Conservation (phyloP, 2,113 vertebrate genomes). For the Odobenus rosmarus region DNA sequence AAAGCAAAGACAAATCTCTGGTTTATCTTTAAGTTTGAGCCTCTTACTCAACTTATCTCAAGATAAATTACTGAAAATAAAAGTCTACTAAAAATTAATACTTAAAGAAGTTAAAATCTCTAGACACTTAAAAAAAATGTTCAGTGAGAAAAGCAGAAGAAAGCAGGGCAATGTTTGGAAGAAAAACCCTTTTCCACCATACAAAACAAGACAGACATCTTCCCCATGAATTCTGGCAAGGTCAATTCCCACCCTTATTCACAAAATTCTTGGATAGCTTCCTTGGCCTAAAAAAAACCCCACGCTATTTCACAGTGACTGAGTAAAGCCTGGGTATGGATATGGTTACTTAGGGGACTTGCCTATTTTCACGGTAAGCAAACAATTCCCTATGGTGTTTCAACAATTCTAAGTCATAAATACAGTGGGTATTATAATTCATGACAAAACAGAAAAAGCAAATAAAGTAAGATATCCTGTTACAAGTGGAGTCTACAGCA, state of each 20-base stretch:
- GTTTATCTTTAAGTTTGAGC: neutral
- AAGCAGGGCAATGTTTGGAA: neutral
- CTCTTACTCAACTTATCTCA: neutral
- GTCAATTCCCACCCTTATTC: slow-evolving; percentile 45
- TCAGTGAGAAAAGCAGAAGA: slow-evolving; percentile 17
- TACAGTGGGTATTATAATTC: neutral
- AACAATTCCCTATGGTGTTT: neutral
- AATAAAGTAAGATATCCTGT: neutral
- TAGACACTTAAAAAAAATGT: neutral
- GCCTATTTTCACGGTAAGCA: neutral
- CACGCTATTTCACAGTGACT: slow-evolving; percentile 21
- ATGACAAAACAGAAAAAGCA: slow-evolving; percentile 32
- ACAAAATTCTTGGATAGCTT: slow-evolving; percentile 54
- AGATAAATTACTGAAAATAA: neutral
- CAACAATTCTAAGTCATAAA: slow-evolving; percentile 34
- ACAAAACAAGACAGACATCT: slow-evolving; percentile 54
- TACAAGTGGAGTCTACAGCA: neutral
- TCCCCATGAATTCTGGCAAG: slow-evolving; percentile 50
- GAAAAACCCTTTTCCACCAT: slow-evolving; percentile 37
- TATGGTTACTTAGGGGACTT: neutral
- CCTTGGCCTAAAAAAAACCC: slow-evolving; percentile 20
- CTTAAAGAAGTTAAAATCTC: slow-evolving; percentile 25
- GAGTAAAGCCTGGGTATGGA: slow-evolving; percentile 40
- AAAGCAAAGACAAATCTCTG: neutral
- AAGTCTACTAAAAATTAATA: neutral